Conservation (phyloP, 2,888 invertebrate genomes). For the Erynnis tages region DNA sequence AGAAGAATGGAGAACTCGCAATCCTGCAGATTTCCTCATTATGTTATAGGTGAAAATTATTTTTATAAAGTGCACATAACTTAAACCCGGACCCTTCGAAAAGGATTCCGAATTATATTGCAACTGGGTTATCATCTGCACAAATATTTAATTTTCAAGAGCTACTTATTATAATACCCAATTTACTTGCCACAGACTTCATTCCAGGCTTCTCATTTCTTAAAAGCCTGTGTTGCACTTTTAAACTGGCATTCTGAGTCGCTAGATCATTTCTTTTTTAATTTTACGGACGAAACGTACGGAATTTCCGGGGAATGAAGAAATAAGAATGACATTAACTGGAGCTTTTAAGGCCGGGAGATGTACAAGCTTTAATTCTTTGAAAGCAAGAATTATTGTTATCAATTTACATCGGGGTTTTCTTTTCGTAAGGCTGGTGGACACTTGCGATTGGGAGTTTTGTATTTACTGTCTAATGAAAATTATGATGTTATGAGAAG, state of each 20-base stretch:
- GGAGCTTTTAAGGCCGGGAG: constrained; percentile 6
- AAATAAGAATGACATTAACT: constrained; percentile 20
- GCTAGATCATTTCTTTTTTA: constrained; percentile 4
- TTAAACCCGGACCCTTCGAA: no score
- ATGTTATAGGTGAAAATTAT: no score
- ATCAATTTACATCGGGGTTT: constrained; percentile 7
- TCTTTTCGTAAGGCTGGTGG: background rate
- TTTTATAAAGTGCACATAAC: no score
- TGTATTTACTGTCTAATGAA: background rate
- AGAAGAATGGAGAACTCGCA: no score
- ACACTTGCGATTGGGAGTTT: background rate
- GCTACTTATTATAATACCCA: background rate
- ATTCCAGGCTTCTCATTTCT: constrained; percentile 8
- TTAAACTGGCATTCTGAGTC: background rate
- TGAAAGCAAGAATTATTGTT: constrained; percentile 23
- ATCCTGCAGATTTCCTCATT: no score
- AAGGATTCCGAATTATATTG: no score
- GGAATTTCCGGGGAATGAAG: background rate
- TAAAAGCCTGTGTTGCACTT: constrained; percentile 12
- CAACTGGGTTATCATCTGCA: no score
- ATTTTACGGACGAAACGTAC: constrained; percentile 13
- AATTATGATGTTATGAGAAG: background rate
- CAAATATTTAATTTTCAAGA: background rate
- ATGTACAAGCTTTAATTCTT: constrained; percentile 11
- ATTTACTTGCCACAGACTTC: constrained; percentile 3